phyloP scores from a whole-genome alignment of 2,113 vertebrate species.

The Muntiacus reevesi region DNA sequence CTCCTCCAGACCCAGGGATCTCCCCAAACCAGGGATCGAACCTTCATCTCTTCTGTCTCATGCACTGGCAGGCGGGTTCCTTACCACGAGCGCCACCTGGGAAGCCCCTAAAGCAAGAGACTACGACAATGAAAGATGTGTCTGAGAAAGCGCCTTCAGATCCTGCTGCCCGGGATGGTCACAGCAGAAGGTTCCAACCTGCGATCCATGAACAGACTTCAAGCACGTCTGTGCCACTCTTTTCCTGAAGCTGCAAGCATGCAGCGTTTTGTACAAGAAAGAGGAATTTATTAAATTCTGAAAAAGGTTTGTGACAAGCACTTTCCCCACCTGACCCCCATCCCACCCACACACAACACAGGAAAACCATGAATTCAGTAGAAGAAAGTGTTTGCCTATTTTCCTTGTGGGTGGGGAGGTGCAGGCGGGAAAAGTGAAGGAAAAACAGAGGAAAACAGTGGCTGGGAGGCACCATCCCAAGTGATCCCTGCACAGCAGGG shows the following conservation, averaged over 20 bases:
- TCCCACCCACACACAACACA: not conserved
- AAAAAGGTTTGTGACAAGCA: not conserved
- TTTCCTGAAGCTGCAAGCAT: not conserved
- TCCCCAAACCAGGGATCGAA: not conserved
- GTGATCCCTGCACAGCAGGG: no score
- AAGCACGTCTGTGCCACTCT: not conserved
- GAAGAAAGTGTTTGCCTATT: not conserved
- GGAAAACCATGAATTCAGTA: not conserved
- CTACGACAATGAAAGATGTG: not conserved
- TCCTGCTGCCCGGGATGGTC: not conserved
- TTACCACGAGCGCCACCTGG: not conserved
- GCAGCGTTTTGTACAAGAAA: not conserved
- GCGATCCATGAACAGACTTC: not conserved
- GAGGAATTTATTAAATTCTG: not conserved
- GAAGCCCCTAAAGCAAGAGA: not conserved
- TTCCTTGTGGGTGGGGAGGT: not conserved
- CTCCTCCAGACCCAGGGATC: not conserved
- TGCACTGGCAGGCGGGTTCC: not conserved
- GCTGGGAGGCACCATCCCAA: not conserved
- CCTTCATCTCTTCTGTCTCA: not conserved
- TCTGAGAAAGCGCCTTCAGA: not conserved
- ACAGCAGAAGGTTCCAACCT: not conserved
- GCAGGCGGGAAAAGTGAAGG: not conserved
- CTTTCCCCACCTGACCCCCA: not conserved
- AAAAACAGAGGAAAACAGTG: not conserved